phyloP scores from a whole-genome alignment of 2,888 invertebrate genomes.

The Tipula confusa region DNA sequence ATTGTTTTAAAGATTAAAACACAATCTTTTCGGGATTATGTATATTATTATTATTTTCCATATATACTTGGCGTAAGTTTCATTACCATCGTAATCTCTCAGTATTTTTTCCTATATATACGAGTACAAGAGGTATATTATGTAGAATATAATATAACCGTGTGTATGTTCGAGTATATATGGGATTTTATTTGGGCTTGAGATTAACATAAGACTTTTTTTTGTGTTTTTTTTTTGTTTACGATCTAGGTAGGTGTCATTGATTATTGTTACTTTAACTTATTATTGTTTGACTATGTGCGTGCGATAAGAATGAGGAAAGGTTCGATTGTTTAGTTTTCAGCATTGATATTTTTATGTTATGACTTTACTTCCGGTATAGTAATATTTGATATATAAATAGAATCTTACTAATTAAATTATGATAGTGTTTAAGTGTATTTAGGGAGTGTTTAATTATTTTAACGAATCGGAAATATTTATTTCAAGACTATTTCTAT shows the following conservation, averaged over 20 bases:
- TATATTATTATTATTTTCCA: not conserved
- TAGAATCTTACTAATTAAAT: not conserved
- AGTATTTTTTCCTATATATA: not conserved
- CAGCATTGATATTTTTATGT: not conserved
- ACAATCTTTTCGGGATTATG: not conserved
- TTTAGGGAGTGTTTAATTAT: not conserved
- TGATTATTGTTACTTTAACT: not conserved
- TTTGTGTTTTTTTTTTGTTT: not conserved
- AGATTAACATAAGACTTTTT: not conserved
- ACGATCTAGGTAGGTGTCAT: not conserved
- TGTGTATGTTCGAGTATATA: not conserved
- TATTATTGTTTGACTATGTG: not conserved
- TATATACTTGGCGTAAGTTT: not conserved
- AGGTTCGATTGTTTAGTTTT: conserved; percentile 3
- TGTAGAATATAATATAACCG: too few species aligned
- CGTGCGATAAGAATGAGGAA: not conserved
- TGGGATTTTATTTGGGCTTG: not conserved
- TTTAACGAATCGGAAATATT: not conserved
- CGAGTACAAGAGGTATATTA: too few species aligned
- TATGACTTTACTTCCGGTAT: not conserved
- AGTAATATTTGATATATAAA: not conserved
- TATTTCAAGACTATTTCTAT: not conserved
- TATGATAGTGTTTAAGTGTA: not conserved
- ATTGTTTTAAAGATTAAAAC: not conserved
- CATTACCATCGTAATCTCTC: not conserved